phyloP scores from a whole-genome alignment of 1,140 invertebrate genomes.

The Trichonephila clavipes region DNA sequence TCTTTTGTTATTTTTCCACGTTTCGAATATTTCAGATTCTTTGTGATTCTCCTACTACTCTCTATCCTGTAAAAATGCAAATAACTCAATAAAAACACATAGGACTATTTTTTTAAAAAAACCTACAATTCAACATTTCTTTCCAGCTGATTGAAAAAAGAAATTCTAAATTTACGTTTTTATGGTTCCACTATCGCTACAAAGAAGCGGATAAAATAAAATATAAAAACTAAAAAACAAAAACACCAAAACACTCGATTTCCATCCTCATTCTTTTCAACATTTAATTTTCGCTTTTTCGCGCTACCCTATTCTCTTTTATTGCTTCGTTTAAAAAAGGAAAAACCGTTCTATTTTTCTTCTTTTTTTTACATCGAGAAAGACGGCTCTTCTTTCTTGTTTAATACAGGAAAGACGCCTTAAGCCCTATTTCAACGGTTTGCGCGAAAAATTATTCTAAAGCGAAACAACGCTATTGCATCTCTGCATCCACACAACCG shows the following conservation, averaged over 20 bases:
- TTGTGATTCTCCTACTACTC: too few relatives aligned
- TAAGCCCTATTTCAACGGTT: neutral
- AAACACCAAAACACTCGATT: constrained; percentile 14
- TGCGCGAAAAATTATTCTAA: constrained; percentile 51
- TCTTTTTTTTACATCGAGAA: constrained; percentile 17
- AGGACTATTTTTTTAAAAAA: too few relatives aligned
- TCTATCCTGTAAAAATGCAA: too few relatives aligned
- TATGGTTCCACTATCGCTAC: neutral
- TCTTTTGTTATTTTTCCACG: too few relatives aligned
- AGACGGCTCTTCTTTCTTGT: neutral
- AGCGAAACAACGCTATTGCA: neutral
- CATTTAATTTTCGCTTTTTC: constrained; percentile 5
- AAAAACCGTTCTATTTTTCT: constrained; percentile 27
- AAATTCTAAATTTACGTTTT: neutral
- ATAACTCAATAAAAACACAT: too few relatives aligned
- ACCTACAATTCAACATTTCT: too few relatives aligned
- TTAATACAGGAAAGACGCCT: constrained; percentile 10
- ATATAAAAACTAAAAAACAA: neutral
- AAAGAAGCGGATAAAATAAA: neutral
- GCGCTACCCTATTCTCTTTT: neutral
- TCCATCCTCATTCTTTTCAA: constrained; percentile 7
- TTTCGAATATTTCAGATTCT: too few relatives aligned
- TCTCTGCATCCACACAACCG: constrained; percentile 1
- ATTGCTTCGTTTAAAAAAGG: constrained; percentile 31
- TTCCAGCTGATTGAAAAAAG: too few relatives aligned